Evolutionary conservation across 1,140 invertebrate species (phyloP), one percentile per base, ranked within the genome.

Genomic region (Plodia interpunctella): DNA sequence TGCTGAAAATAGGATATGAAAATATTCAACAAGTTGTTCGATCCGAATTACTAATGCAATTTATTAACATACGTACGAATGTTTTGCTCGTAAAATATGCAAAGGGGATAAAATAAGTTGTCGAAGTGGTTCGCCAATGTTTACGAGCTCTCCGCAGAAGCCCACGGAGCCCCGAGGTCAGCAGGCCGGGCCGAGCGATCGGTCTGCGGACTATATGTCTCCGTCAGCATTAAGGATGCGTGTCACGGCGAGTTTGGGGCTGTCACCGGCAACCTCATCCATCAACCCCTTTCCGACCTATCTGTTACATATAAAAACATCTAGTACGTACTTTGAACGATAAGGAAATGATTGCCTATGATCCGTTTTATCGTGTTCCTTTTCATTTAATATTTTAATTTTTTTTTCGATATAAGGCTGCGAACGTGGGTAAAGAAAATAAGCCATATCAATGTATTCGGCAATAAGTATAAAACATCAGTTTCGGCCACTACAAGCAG

Each of bases 191-290:
- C n/a, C n/a, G n/a, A n/a, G 38, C 21, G 51, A 25, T 53, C 51
- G 51, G 18, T 53, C 20, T 53, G n/a, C 13, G 21, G 53, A 62
- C 57, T 59, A 65, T 72, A 74, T 69, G 73, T 73, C 68, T 70
- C 60, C 70, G 72, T 74, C 72, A 70, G 65, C 70, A 80, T 80
- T 81, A 77, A 74, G 70, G 70, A 78, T 67, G 70, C 72, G 65
- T 75, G 74, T 80, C 80, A 68, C 70, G 68, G 59, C 61, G 68
- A 68, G 72, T 74, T 76, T 64, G 69, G 63, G 57, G 59, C 72
- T 81, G 76, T 80, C 77, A 77, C 66, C 66, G 61, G 57, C 61
- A 60, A 60, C 55, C 71, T 77, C 78, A 83, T 84, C 73, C 68
- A 82, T 84, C 81, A 84, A 78, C 70, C 75, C 72, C 68, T 72